phyloP scores from a whole-genome alignment of 2,888 invertebrate species.

The Myopa testacea region DNA sequence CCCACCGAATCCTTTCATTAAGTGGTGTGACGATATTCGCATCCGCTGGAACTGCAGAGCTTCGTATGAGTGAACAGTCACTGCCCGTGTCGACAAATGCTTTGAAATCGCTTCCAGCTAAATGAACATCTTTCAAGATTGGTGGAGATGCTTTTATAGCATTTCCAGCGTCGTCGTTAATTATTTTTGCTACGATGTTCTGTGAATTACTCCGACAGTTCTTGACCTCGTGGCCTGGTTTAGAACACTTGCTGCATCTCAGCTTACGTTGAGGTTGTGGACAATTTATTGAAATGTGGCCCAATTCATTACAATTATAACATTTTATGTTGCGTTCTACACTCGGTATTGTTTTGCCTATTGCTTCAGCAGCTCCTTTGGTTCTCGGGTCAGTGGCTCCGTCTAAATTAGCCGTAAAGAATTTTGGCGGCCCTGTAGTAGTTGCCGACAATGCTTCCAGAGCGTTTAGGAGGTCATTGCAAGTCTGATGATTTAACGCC shows the following conservation, averaged over 20 bases:
- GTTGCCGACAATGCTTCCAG: constrained; percentile 26
- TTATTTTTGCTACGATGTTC: background rate
- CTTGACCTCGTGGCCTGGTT: background rate
- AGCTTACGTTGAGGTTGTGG: background rate
- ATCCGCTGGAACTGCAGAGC: background rate
- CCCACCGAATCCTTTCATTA: background rate
- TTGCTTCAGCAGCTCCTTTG: too few species aligned
- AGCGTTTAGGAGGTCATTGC: constrained; percentile 1
- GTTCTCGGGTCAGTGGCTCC: too few species aligned
- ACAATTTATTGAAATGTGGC: constrained; percentile 25
- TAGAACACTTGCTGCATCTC: background rate
- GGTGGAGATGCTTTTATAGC: background rate
- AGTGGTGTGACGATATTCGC: background rate
- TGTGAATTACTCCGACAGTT: background rate
- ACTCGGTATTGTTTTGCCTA: too few species aligned
- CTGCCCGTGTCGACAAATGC: background rate
- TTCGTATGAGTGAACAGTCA: background rate
- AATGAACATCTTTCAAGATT: background rate
- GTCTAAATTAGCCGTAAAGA: too few species aligned
- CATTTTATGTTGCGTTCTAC: too few species aligned
- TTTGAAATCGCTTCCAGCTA: background rate
- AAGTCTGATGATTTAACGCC: constrained; percentile 6
- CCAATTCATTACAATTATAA: background rate
- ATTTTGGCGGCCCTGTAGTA: background rate
- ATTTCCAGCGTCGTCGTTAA: background rate